A percentile compares a stretch with the other conserved stretches of the same genome.
Evolutionary conservation across 2,113 vertebrate genomes (phyloP).

Genomic region (Peucedramus taeniatus): DNA sequence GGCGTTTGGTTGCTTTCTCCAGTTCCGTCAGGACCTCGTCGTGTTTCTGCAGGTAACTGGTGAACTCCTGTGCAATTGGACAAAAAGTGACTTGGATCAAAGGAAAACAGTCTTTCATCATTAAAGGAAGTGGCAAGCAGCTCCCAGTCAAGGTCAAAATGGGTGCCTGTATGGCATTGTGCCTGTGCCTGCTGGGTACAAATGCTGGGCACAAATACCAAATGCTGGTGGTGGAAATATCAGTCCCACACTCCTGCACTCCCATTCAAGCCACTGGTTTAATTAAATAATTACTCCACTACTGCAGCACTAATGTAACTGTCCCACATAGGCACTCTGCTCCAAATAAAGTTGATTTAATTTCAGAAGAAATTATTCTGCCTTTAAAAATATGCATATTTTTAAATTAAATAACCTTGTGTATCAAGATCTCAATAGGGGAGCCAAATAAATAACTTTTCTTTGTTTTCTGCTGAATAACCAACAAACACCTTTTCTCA

Average conservation of each 20-base stretch:
- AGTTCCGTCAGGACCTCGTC: constrained; percentile 86
- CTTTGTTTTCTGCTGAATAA: not conserved
- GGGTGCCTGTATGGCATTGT: not conserved
- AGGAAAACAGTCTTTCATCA: not conserved
- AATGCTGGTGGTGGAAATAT: accelerated
- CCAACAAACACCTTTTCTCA: not conserved
- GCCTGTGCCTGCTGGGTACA: not conserved
- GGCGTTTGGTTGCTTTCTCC: constrained; percentile 83
- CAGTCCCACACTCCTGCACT: not conserved
- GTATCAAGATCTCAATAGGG: not conserved
- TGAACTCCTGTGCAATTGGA: constrained; percentile 75
- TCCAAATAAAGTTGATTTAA: not conserved
- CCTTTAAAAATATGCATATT: not conserved
- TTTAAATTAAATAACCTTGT: not conserved
- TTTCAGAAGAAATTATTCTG: not conserved
- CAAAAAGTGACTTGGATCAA: too few relatives aligned
- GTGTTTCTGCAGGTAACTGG: constrained; percentile 83
- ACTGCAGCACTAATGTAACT: not conserved
- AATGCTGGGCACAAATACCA: too few relatives aligned
- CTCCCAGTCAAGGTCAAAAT: not conserved
- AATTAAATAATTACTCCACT: not conserved
- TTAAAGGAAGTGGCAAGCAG: not conserved
- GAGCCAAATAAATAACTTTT: not conserved
- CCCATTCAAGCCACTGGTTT: not conserved
- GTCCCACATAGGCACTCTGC: not conserved